A percentile compares a stretch with the other conserved stretches of the same genome.
phyloP scores from a whole-genome alignment of 2,113 vertebrate species.

The Thryonomys swinderianus region DNA sequence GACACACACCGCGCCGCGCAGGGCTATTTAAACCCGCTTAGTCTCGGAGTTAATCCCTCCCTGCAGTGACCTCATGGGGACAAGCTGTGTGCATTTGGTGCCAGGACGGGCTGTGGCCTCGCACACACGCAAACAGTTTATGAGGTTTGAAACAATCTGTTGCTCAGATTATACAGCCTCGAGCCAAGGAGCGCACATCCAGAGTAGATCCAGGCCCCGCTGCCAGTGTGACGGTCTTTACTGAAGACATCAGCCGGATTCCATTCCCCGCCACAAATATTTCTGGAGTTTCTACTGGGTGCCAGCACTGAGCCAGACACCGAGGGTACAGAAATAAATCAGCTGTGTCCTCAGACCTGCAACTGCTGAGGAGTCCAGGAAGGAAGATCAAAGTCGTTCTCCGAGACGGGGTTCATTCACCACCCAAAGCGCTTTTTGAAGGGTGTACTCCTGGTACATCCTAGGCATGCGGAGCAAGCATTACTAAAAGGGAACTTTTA shows the following conservation, averaged over 20 bases:
- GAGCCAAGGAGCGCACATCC: neutral
- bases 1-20: neutral
- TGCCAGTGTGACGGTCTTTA: conserved; percentile 9
- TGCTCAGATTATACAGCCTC: neutral
- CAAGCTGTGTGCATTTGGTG: neutral
- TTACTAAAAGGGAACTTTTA: conserved; percentile 11
- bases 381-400: neutral
- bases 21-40: neutral
- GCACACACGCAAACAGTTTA: neutral
- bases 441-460: neutral
- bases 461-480: neutral
- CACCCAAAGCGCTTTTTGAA: neutral
- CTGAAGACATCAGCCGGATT: conserved; percentile 10
- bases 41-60: conserved; percentile 31
- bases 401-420: neutral
- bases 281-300: conserved; percentile 53
- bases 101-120: conserved; percentile 33
- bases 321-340: neutral
- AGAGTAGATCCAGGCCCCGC: neutral
- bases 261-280: conserved; percentile 1
- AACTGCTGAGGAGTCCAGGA: neutral
- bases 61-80: conserved; percentile 51
- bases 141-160: conserved; percentile 26
- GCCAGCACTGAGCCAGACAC: neutral
- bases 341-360: neutral